A percentile compares a stretch with the other conserved stretches of the same genome.
These are phyloP conservation scores for Diarsia dahlii DNA, from an alignment of 2,888 invertebrate species.

Conservation along the genomic window DNA sequence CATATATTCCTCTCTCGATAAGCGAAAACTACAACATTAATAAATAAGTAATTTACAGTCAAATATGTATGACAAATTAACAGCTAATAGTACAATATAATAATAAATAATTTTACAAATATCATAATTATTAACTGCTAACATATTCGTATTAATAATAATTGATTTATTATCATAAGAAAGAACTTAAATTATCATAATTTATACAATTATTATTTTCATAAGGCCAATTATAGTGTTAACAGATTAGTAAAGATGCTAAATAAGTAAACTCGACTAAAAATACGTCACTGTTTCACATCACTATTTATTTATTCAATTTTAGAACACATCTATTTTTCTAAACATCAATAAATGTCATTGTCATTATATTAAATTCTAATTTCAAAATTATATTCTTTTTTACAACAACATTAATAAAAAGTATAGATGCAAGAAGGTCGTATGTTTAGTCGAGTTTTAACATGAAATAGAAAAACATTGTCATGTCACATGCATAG, in stretches of 20 bases:
- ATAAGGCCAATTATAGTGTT: slow-evolving; percentile 73
- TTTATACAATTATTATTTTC: slow-evolving; percentile 56
- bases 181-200: slow-evolving; percentile 57
- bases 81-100: slow-evolving; percentile 50
- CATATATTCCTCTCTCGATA: slow-evolving; percentile 52
- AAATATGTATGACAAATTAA: slow-evolving; percentile 56
- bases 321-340: slow-evolving; percentile 43
- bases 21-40: slow-evolving; percentile 61
- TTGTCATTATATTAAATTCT: slow-evolving; percentile 30
- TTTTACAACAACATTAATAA: slow-evolving; percentile 40
- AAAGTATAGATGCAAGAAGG: slow-evolving; percentile 15
- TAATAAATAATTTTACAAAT: slow-evolving; percentile 57
- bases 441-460: slow-evolving; percentile 59
- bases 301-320: slow-evolving; percentile 31
- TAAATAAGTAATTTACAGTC: slow-evolving; percentile 54
- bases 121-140: slow-evolving; percentile 56
- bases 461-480: slow-evolving; percentile 47
- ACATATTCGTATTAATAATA: slow-evolving; percentile 69
- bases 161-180: slow-evolving; percentile 71
- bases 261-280: slow-evolving; percentile 61
- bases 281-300: slow-evolving; percentile 39
- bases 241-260: slow-evolving; percentile 29
- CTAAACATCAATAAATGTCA: slow-evolving; percentile 52
- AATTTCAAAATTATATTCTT: slow-evolving; percentile 47
- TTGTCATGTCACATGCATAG: slow-evolving; percentile 51